Base-by-base conservation (phyloP, 2,888 invertebrate species). In the Phaonia tiefii region DNA sequence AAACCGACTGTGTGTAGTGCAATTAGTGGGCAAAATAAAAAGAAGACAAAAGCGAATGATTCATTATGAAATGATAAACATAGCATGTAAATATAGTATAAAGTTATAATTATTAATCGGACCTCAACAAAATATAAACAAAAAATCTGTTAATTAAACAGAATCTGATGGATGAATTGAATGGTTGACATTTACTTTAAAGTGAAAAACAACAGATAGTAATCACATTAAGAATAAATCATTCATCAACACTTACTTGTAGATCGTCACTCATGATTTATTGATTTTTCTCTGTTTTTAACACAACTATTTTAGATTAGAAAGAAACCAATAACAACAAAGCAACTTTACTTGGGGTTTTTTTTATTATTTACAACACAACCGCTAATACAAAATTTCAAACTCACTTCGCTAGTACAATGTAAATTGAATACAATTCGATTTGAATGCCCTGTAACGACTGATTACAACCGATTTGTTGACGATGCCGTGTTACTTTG, bases 401-500 rank as follows among this genome's bases (percentile, higher is more conserved):
- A 63, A 76, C 69, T 73, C 73, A 76, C 73, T 58, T 73, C 20
- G 20, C 13, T 0, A 42, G 10, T 20, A 26, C n/a, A 22, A 7
- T 10, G 8, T 10, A 56, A 26, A 56, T 10, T 22, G 20, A 51
- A 22, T 15, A 15, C 17, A 39, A 17, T 60, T 60, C 20, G 37
- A 60, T 20, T 11, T 8, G 20, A 60, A 39, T 60, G n/a, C 13
- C n/a, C 58, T 5, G 26, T 22, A 22, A 63, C 31, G 39, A 11
- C 39, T 37, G 31, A n/a, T 42, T 3, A 31, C 31, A 31, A 31
- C 31, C 31, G 31, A 3, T 31, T 31, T 31, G 8, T n/a, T 5
- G 31, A 31, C 1, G 25, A 7, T 39, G 10, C 42, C 86, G 86
- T 87, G 86, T 86, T 87, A 85, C 86, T 86, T 85, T 85, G 84